These are phyloP conservation scores for Halichoerus grypus DNA, from an alignment of 2,113 vertebrate species.

Conservation along the genomic window DNA sequence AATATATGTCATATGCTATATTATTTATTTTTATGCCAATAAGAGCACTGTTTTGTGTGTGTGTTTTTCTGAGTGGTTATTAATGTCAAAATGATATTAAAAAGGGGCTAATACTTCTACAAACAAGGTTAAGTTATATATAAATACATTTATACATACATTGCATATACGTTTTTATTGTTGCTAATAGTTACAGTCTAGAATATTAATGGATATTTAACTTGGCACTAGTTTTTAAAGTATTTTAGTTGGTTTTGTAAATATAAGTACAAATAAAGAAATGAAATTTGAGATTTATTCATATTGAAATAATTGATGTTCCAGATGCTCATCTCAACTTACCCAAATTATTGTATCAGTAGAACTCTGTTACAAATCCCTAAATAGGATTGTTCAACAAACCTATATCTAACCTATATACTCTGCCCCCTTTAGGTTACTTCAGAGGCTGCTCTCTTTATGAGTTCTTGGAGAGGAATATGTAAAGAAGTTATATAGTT, in stretches of 20 bases:
- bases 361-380: neutral
- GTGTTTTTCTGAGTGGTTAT: neutral
- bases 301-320: neutral
- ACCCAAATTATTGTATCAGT: neutral
- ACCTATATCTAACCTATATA: neutral
- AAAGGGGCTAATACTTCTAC: neutral
- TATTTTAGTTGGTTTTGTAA: slow-evolving; percentile 31
- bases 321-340: neutral
- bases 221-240: slow-evolving; percentile 12
- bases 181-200: neutral
- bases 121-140: neutral
- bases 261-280: neutral
- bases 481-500: slow-evolving; percentile 33
- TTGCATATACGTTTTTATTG: neutral
- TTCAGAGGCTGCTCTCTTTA: neutral
- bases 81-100: slow-evolving; percentile 12
- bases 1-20: neutral
- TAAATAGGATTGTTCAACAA: neutral
- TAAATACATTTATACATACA: neutral
- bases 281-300: neutral
- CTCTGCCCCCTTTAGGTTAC: neutral
- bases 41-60: neutral
- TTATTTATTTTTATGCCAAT: slow-evolving; percentile 24
- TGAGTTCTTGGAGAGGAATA: neutral
- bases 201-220: slow-evolving; percentile 1